Conservation (phyloP, 2,797 vertebrate species). For the Onychomys torridus region DNA sequence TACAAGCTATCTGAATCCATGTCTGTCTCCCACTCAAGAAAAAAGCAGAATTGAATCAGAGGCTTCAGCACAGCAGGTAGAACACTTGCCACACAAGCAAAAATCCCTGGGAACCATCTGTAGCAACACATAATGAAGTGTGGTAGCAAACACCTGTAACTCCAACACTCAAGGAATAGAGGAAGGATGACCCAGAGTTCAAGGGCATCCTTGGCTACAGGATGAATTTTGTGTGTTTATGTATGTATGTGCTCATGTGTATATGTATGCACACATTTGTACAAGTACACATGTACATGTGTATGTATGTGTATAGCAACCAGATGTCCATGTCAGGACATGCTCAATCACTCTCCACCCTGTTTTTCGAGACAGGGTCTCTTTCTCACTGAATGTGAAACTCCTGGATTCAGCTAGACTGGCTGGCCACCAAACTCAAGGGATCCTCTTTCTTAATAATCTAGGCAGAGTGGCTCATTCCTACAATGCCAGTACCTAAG, state of each 20-base stretch:
- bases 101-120: background rate
- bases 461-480: background rate
- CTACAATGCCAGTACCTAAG: background rate
- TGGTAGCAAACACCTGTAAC: background rate
- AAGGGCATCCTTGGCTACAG: background rate
- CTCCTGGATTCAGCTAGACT: background rate
- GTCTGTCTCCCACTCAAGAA: background rate
- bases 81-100: background rate
- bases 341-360: background rate
- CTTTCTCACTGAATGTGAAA: background rate
- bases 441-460: background rate
- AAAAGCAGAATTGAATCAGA: background rate
- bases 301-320: background rate
- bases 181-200: background rate
- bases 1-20: fast-evolving
- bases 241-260: background rate
- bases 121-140: background rate
- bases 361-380: background rate
- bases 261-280: background rate
- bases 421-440: background rate
- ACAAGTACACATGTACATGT: background rate
- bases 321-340: background rate
- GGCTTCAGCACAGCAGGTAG: background rate
- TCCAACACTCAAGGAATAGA: background rate
- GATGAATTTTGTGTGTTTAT: background rate